Evolutionary conservation across 2,797 vertebrate genomes (phyloP).

Genomic region (Emydoidea blandingii): DNA sequence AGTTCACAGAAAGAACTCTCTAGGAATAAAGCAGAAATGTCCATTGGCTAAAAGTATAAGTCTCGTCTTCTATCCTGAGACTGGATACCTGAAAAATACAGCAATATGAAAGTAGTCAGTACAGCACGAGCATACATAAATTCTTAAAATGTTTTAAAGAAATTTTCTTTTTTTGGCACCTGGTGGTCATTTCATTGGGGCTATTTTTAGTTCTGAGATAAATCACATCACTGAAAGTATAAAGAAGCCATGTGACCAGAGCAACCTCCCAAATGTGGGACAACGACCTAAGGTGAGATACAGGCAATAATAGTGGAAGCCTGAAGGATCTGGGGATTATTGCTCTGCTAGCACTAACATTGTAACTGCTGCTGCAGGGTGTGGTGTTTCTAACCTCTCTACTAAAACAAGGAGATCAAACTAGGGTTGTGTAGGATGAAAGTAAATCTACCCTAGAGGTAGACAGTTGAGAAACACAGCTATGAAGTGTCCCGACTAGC

Average conservation of each 20-base stretch:
- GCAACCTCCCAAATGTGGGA: not conserved
- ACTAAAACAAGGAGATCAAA: not conserved
- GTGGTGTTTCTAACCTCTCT: not conserved
- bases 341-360: not conserved
- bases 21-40: constrained; percentile 12
- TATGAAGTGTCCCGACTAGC: not conserved
- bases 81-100: constrained; percentile 81
- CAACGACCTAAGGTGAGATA: not conserved
- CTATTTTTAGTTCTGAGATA: not conserved
- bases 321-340: not conserved
- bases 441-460: not conserved
- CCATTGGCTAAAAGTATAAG: constrained; percentile 81
- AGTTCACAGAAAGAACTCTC: constrained; percentile 43
- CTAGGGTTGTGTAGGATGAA: not conserved
- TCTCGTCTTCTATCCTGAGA: constrained; percentile 83
- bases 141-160: not conserved
- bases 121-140: not conserved
- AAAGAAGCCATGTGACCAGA: not conserved
- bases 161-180: not conserved
- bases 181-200: not conserved
- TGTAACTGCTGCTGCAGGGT: not conserved
- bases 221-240: not conserved
- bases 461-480: not conserved
- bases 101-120: constrained; percentile 8
- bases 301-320: not conserved